Percentiles rank a stretch among this genome's conserved stretches.
These are phyloP conservation scores for Paracyclopina nana DNA, from an alignment of 1,140 invertebrate genomes.

Conservation along the genomic window DNA sequence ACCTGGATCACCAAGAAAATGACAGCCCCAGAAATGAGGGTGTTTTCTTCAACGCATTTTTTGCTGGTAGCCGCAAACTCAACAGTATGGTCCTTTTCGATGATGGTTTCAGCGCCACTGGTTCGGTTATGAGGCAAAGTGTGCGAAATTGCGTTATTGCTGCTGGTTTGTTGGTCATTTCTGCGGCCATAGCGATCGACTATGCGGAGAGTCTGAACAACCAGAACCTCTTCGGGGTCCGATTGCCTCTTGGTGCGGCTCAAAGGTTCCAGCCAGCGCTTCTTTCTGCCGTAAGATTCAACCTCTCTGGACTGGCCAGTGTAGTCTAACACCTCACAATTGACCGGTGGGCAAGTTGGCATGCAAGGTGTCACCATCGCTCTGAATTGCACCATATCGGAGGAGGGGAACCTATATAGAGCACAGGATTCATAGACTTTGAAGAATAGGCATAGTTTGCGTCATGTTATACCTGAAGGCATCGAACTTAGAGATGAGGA, in stretches of 20 bases:
- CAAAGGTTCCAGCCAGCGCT: conserved; percentile 26
- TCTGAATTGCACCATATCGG: conserved; percentile 79
- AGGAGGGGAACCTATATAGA: conserved; percentile 81
- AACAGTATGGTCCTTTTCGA: conserved; percentile 18
- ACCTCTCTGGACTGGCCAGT: conserved; percentile 56
- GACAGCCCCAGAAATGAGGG: conserved; percentile 24
- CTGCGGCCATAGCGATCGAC: conserved; percentile 29
- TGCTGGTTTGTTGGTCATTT: conserved; percentile 8
- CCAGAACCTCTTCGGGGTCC: conserved; percentile 25
- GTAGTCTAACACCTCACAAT: conserved; percentile 55
- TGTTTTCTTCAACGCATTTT: conserved; percentile 17
- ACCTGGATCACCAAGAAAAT: conserved; percentile 27
- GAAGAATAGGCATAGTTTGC: no score
- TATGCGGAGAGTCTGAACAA: conserved; percentile 32
- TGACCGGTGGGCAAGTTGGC: conserved; percentile 69
- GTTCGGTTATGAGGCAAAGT: conserved; percentile 1
- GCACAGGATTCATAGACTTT: no score
- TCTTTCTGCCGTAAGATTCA: conserved; percentile 53
- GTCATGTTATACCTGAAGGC: no score
- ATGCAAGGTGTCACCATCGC: conserved; percentile 80
- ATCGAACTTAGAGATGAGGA: conserved; percentile 73
- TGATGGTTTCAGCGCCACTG: neutral
- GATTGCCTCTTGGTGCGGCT: neutral
- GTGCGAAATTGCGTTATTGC: neutral
- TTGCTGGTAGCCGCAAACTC: conserved; percentile 18